Percentiles rank a stretch among this genome's conserved stretches.
These are phyloP conservation scores for Watsonalla binaria DNA, from an alignment of 2,888 invertebrate genomes.

Conservation along the genomic window DNA sequence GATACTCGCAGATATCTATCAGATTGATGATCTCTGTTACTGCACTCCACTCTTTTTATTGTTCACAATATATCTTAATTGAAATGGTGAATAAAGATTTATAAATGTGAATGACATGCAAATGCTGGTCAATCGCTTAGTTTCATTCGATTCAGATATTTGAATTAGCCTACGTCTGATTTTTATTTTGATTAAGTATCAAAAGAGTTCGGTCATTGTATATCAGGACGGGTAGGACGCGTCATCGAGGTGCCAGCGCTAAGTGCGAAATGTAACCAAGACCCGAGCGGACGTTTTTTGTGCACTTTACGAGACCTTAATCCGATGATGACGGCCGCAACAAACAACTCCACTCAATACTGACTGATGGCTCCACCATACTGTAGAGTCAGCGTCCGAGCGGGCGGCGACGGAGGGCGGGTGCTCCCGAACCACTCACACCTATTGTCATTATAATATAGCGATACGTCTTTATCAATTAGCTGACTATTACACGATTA, in stretches of 20 bases:
- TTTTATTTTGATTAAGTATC: slow-evolving; percentile 6
- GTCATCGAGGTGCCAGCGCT: slow-evolving; percentile 9
- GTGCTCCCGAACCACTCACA: neutral
- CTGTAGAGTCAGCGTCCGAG: slow-evolving; percentile 18
- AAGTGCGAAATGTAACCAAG: slow-evolving; percentile 44
- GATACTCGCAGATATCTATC: slow-evolving; percentile 40
- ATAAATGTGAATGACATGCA: too few relatives aligned
- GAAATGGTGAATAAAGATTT: too few relatives aligned
- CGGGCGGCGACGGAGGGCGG: neutral
- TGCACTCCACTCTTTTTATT: neutral
- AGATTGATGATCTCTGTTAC: neutral
- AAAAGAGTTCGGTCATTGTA: slow-evolving; percentile 20
- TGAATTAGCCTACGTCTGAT: too few relatives aligned
- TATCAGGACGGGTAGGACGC: slow-evolving; percentile 5
- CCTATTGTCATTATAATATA: too few relatives aligned
- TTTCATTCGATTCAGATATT: too few relatives aligned
- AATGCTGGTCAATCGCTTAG: too few relatives aligned
- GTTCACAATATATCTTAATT: neutral
- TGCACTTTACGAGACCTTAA: slow-evolving; percentile 32
- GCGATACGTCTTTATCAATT: neutral
- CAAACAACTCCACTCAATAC: slow-evolving; percentile 19
- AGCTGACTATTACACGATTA: neutral
- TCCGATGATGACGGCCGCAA: slow-evolving; percentile 28
- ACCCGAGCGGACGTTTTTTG: slow-evolving; percentile 23
- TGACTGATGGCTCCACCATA: slow-evolving; percentile 32